These are phyloP conservation scores for Melipona bicolor DNA, from an alignment of 2,888 invertebrate species.

Conservation along the genomic window DNA sequence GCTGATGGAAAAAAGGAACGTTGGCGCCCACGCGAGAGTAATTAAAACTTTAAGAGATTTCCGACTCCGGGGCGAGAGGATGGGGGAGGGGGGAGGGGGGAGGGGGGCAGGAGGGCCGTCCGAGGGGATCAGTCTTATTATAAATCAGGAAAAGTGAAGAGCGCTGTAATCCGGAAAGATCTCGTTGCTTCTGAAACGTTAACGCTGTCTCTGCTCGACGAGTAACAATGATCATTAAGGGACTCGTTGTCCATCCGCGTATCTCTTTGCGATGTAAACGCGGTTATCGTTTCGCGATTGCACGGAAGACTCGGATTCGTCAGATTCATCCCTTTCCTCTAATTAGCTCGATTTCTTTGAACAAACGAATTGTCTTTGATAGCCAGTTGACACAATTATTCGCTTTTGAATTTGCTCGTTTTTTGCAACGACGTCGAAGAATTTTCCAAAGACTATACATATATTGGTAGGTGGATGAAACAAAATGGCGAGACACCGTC, in stretches of 20 bases:
- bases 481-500: no score
- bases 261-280: background rate
- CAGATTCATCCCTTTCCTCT: no score
- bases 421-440: no score
- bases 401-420: no score
- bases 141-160: constrained; percentile 46
- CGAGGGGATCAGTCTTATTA: constrained; percentile 55
- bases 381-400: no score
- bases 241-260: background rate
- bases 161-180: constrained; percentile 46
- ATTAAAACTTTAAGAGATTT: constrained; percentile 67
- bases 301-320: background rate
- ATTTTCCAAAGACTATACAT: no score
- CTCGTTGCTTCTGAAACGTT: constrained; percentile 69
- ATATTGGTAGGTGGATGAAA: no score
- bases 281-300: background rate
- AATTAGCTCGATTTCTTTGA: no score
- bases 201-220: constrained; percentile 45
- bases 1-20: constrained; percentile 52
- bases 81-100: background rate
- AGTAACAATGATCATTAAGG: constrained; percentile 29
- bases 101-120: background rate
- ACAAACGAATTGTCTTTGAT: no score
- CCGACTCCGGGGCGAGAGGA: background rate
- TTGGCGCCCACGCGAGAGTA: constrained; percentile 61